Evolutionary conservation across 2,113 vertebrate genomes (phyloP).

Genomic region (Larimichthys polyactis): DNA sequence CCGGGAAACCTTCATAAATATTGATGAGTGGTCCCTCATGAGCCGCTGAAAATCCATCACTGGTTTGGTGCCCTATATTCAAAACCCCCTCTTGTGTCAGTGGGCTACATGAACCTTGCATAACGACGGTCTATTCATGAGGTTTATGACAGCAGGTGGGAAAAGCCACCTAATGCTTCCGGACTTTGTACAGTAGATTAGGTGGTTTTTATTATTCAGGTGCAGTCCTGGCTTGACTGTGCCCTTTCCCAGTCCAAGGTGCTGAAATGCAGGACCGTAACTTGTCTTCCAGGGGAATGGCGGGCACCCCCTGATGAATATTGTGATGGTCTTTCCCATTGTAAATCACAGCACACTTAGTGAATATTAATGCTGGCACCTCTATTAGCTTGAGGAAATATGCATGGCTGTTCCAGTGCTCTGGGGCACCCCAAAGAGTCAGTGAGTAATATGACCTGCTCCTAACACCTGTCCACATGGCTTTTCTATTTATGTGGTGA

Average conservation of each 20-base stretch:
- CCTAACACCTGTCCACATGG: constrained; percentile 69
- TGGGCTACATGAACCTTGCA: constrained; percentile 42
- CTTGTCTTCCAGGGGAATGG: constrained; percentile 23
- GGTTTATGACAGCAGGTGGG: constrained; percentile 41
- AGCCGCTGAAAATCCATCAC: constrained; percentile 62
- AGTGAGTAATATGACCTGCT: constrained; percentile 67
- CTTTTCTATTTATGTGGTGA: constrained; percentile 52
- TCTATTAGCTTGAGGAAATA: constrained; percentile 74
- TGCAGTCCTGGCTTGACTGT: constrained; percentile 5
- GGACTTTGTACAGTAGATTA: constrained; percentile 34
- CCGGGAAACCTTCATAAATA: constrained; percentile 74
- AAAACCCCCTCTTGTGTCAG: constrained; percentile 49
- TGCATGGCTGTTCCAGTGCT: constrained; percentile 66
- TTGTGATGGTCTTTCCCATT: constrained; percentile 46
- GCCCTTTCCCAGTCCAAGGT: constrained; percentile 49
- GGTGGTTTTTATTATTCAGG: constrained; percentile 24
- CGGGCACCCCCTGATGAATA: constrained; percentile 46
- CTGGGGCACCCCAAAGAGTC: constrained; percentile 64
- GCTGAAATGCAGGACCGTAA: constrained; percentile 25
- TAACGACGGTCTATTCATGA: constrained; percentile 30
- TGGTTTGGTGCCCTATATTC: constrained; percentile 67
- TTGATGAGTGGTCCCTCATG: constrained; percentile 63
- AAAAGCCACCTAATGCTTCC: constrained; percentile 31
- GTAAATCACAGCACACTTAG: constrained; percentile 64
- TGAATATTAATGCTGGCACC: constrained; percentile 74